Conservation (phyloP, 2,113 vertebrate genomes). For the Rhinogobius similis region DNA sequence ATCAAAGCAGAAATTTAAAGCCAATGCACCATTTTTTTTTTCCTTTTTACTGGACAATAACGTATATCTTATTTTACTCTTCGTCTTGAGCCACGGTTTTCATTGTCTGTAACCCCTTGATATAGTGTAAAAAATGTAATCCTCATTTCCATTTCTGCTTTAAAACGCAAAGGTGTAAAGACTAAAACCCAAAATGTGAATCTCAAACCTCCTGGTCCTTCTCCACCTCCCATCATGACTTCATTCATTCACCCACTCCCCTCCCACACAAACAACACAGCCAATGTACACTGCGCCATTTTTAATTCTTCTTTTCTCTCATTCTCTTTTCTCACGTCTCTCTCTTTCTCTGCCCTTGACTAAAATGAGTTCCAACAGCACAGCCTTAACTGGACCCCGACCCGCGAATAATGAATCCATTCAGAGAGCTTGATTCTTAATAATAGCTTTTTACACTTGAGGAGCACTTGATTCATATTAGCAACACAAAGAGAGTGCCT, state of each 20-base stretch:
- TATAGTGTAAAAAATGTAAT: no score
- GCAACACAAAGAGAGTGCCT: neutral
- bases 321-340: neutral
- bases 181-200: no score
- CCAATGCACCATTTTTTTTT: no score
- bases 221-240: slow-evolving; percentile 16
- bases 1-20: no score
- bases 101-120: no score
- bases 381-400: neutral
- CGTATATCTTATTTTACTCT: no score
- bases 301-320: neutral
- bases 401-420: slow-evolving; percentile 16
- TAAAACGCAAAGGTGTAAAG: no score
- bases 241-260: slow-evolving; percentile 10
- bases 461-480: slow-evolving; percentile 32
- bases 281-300: slow-evolving; percentile 4
- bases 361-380: slow-evolving; percentile 5
- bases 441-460: slow-evolving; percentile 40
- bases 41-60: no score
- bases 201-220: neutral
- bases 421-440: slow-evolving; percentile 13
- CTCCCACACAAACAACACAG: neutral
- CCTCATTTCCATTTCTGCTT: no score
- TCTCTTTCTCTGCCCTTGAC: slow-evolving; percentile 15
- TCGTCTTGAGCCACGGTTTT: no score